Conservation (phyloP, 2,113 vertebrate genomes). For the Xyrauchen texanus region DNA sequence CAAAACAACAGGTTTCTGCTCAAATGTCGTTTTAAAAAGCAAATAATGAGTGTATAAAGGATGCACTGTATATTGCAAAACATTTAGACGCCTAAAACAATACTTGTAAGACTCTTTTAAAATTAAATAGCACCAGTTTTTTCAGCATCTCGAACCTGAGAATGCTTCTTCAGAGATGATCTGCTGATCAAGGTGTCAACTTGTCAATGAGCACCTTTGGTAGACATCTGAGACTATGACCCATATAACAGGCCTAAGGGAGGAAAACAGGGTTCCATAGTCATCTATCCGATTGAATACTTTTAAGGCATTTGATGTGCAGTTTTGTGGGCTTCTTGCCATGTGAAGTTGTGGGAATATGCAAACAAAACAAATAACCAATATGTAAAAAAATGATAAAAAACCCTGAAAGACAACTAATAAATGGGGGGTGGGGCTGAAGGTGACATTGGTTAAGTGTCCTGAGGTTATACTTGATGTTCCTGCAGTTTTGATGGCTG, state of each 20-base stretch:
- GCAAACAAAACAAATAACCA: conserved; percentile 40
- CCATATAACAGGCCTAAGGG: conserved; percentile 31
- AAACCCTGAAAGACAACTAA: conserved; percentile 53
- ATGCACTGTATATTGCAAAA: conserved; percentile 61
- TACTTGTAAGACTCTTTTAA: conserved; percentile 67
- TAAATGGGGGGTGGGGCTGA: conserved; percentile 59
- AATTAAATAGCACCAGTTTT: conserved; percentile 76
- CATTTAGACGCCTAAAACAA: conserved; percentile 55
- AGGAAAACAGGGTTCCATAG: conserved; percentile 56
- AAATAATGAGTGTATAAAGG: conserved; percentile 71
- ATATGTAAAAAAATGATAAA: conserved; percentile 41
- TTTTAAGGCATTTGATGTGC: conserved; percentile 31
- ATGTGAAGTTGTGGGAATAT: conserved; percentile 49
- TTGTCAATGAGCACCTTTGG: neutral
- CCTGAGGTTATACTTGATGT: conserved; percentile 64
- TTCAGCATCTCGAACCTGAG: conserved; percentile 79
- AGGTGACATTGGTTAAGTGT: conserved; percentile 59
- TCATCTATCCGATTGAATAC: conserved; percentile 42
- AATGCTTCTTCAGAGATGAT: conserved; percentile 66
- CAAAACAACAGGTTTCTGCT: conserved; percentile 58
- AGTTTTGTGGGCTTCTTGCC: conserved; percentile 44
- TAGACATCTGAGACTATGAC: neutral
- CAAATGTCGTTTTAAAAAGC: conserved; percentile 66
- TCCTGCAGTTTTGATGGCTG: conserved; percentile 14
- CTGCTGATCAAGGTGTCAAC: neutral